Base-by-base conservation (phyloP, 2,888 invertebrate genomes). In the Biston stratarius region DNA sequence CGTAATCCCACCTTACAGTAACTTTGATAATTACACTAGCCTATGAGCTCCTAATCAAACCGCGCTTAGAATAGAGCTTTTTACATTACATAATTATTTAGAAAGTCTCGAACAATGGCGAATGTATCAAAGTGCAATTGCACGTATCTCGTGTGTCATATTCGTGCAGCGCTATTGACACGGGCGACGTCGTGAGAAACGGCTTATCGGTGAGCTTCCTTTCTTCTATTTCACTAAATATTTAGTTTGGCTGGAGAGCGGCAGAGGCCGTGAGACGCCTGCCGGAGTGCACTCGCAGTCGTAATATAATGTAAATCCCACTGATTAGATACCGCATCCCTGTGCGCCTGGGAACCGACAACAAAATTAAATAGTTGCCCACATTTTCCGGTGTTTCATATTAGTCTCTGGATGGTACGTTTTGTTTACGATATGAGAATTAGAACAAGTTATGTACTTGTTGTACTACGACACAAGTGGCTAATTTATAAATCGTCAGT, bases 271-370 rank as follows among this genome's bases (percentile, higher is more conserved):
- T 75, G 74, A 75, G 77, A 68, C 72, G 78, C 81, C 81, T 76
- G 75, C 83, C 83, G 81, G 76, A 79, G 81, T 83, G 78, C 83
- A 84, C 82, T 74, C 80, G 82, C 84, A 91, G 86, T 88, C 84
- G 87, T 88, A 85, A 87, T 88, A 83, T 79, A 82, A 85, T 85
- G 83, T 89, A 88, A 86, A 89, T 87, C 84, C 85, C 81, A 78
- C 83, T 86, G 92, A 94, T 92, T 93, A 92, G 92, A 94, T 93
- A 92, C 80, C 86, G 83, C 82, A 84, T 87, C 67, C 48, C 52
- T 49, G 66, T 47, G 52, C 48, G 68, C 70, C 83, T 91, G 92
- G 90, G 92, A 92, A 91, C 87, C 81, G 86, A 83, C 88, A 86
- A 88, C 89, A 84, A 67, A 66, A 67, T 82, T 83, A 86, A 88